phyloP scores from a whole-genome alignment of 2,113 vertebrate genomes.

The Atrichornis clamosus region DNA sequence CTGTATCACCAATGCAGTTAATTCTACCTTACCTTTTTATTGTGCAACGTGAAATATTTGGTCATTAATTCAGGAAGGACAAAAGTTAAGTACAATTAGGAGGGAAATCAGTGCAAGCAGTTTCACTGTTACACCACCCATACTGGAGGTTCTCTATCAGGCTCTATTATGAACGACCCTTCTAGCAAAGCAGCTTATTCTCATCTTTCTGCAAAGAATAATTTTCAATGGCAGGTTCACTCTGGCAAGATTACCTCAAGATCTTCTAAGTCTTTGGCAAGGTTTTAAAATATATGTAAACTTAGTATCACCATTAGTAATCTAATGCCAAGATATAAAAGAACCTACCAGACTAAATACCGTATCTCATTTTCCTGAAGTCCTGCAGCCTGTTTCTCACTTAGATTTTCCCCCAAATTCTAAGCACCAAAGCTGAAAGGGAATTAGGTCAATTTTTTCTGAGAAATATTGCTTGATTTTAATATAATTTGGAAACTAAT shows the following conservation, averaged over 20 bases:
- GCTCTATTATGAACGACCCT: neutral
- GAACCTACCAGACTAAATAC: neutral
- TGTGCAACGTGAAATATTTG: neutral
- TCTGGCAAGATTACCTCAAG: neutral
- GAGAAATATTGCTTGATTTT: neutral
- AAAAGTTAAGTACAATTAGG: neutral
- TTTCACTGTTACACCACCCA: neutral
- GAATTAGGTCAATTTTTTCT: neutral
- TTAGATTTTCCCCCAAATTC: neutral
- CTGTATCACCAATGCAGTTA: neutral
- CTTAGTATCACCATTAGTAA: neutral
- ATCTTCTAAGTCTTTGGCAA: neutral
- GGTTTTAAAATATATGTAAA: neutral
- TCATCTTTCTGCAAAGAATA: neutral
- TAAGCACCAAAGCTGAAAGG: neutral
- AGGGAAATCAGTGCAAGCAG: neutral
- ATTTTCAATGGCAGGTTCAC: neutral
- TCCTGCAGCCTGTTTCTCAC: neutral
- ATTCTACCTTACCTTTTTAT: neutral
- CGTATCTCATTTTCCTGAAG: neutral
- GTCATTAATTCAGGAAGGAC: neutral
- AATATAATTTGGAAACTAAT: neutral
- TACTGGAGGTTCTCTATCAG: neutral
- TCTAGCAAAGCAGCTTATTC: neutral
- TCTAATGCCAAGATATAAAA: neutral